Base-by-base conservation (phyloP, 2,888 invertebrate genomes). In the Bimastos eiseni region DNA sequence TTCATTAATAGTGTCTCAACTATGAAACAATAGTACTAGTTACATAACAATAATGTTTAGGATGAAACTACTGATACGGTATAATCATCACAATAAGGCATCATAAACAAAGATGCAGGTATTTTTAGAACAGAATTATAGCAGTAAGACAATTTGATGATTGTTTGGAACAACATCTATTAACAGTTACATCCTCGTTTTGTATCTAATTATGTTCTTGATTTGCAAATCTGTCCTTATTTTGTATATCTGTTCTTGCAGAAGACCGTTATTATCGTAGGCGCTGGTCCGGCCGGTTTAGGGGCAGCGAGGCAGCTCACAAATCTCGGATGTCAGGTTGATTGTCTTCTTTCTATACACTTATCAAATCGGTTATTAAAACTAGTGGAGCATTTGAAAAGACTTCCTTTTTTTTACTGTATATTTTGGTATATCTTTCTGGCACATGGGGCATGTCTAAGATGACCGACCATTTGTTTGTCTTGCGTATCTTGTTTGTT, bases 271-370 rank as follows among this genome's bases (percentile, higher is more conserved):
- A 92, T 96, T 38, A 94, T 96, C 21, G 93, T 96, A 86, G 96
- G 96, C 21, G 95, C 95, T 19, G 96, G 96, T 44, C 93, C 95
- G 6, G 94, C 95, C 13, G 96, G 96, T 5, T 92, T 96, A n/a
- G 93, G 95, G 30, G 95, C 96, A 19, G 96, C 96, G 0, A 93
- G 94, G 34, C 95, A 95, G 91, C 93, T 96, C 17, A 92, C 93
- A 34, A 94, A 95, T 90, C 93, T 95, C 91, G 96, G 96, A 4
- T 92, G 94, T 37, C 93, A 95, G 94, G 95, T 95, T 70, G 70
- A n/a, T 30, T 70, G n/a, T n/a, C n/a, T n/a, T n/a, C 70, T 70
- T 36, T 33, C 15, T 70, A 70, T 70, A n/a, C n/a, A 70, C 13
- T 70, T 70, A 13, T n/a, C 8, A 13, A 70, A n/a, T 70, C 70